Percentiles rank a stretch among this genome's conserved stretches.
Conservation (phyloP, 2,888 invertebrate species). For the Troides aeacus region DNA sequence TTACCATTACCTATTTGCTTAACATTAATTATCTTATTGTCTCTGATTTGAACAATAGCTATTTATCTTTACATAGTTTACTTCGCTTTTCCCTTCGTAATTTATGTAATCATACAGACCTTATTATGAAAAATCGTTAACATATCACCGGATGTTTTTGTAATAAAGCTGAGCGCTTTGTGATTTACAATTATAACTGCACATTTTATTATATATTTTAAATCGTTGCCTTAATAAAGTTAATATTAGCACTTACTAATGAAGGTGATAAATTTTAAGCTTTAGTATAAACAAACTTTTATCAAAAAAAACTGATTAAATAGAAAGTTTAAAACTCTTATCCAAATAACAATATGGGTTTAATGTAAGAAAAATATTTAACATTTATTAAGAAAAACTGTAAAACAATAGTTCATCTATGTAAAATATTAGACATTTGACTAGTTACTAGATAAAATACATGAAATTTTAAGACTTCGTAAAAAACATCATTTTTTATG, state of each 20-base stretch:
- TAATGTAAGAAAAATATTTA: too few relatives aligned
- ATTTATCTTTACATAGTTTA: not conserved
- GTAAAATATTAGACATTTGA: too few relatives aligned
- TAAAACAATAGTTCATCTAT: too few relatives aligned
- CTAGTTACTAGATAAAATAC: too few relatives aligned
- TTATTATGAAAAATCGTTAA: conserved; percentile 18
- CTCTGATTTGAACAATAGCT: not conserved
- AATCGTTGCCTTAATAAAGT: not conserved
- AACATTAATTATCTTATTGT: not conserved
- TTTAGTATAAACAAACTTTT: too few relatives aligned
- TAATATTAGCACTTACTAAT: not conserved
- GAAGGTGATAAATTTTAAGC: too few relatives aligned
- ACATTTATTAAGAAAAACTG: too few relatives aligned
- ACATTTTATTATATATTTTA: not conserved
- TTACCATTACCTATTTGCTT: not conserved
- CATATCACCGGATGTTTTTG: conserved; percentile 15
- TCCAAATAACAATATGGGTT: too few relatives aligned
- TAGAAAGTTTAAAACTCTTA: too few relatives aligned
- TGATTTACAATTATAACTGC: conserved; percentile 15
- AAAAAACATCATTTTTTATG: too few relatives aligned
- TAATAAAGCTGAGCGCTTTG: conserved; percentile 20
- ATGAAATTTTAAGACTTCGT: too few relatives aligned
- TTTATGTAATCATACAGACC: conserved; percentile 15
- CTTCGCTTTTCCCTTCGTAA: not conserved
- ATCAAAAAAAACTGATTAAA: too few relatives aligned